Percentiles rank a stretch among this genome's conserved stretches.
phyloP scores from a whole-genome alignment of 2,888 invertebrate genomes.

The Ichneumon xanthorius region DNA sequence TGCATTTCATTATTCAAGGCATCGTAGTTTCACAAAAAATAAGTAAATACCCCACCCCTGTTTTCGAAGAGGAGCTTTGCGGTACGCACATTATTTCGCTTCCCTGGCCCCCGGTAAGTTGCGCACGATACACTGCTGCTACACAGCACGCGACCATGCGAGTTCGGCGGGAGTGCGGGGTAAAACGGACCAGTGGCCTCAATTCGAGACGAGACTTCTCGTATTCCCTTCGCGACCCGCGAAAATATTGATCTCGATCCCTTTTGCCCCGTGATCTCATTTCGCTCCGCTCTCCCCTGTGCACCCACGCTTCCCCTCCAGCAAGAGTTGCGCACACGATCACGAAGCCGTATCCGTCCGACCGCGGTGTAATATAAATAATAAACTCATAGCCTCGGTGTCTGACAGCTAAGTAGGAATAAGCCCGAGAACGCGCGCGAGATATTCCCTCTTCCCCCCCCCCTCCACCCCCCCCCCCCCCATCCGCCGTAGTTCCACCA shows the following conservation, averaged over 20 bases:
- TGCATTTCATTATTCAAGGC: background rate
- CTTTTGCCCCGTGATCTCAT: background rate
- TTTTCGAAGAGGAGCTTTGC: background rate
- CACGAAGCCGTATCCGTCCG: background rate
- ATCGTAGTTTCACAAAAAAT: background rate
- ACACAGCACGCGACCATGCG: background rate
- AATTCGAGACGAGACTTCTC: background rate
- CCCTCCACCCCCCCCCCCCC: background rate
- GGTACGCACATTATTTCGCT: background rate
- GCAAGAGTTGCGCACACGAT: background rate
- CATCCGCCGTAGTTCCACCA: background rate
- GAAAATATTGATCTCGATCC: background rate
- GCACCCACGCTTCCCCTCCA: background rate
- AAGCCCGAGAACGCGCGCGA: conserved; percentile 62
- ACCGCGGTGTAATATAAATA: conserved; percentile 49
- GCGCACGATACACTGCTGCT: background rate
- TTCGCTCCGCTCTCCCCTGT: background rate
- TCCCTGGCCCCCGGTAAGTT: background rate
- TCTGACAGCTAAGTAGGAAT: conserved; percentile 70
- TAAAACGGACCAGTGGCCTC: background rate
- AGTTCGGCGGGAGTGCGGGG: background rate
- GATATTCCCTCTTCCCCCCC: background rate
- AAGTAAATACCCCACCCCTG: background rate
- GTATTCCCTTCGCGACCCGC: background rate
- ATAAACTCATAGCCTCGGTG: conserved; percentile 67